Conservation (phyloP, 2,113 vertebrate genomes). For the Crotalus viridis region DNA sequence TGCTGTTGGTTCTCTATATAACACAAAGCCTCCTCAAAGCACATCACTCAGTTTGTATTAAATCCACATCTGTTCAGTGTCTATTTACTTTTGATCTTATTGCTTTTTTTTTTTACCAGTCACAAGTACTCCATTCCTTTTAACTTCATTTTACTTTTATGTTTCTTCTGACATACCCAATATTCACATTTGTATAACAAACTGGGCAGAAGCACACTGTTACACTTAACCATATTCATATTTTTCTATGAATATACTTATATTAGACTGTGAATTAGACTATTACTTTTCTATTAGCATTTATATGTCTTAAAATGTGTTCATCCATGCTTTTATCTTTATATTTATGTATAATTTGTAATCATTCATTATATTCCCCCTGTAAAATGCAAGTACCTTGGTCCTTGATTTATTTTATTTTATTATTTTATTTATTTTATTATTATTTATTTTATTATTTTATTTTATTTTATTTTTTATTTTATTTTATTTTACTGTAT, state of each 20-base stretch:
- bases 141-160: neutral
- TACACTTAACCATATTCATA: neutral
- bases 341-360: neutral
- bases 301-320: neutral
- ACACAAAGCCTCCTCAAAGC: neutral
- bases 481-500: no score
- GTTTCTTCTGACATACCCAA: neutral
- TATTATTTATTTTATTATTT: no score
- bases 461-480: no score
- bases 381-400: neutral
- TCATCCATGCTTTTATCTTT: neutral
- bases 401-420: neutral
- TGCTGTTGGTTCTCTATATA: neutral
- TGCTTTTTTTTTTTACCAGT: neutral
- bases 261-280: neutral
- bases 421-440: no score
- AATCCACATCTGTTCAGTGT: neutral
- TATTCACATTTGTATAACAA: neutral
- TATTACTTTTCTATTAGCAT: neutral
- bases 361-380: neutral
- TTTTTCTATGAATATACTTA: neutral
- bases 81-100: neutral
- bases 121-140: neutral
- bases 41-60: neutral
- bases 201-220: neutral